Conservation (phyloP, 2,797 vertebrate genomes). For the Phrynocephalus forsythii region DNA sequence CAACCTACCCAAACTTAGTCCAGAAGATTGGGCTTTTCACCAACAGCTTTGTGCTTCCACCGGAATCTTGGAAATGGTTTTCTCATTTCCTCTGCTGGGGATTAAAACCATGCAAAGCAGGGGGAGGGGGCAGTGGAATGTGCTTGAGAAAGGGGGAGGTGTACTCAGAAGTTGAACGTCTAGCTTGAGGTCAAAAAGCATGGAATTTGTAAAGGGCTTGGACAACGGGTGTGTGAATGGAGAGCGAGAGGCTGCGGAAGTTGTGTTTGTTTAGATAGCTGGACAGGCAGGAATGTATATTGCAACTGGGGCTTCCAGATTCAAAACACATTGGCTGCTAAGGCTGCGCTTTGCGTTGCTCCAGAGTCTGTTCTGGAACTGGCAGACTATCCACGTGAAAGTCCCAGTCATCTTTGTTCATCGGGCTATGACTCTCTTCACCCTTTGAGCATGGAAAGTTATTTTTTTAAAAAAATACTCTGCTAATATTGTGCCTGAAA, state of each 20-base stretch:
- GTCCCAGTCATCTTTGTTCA: background rate
- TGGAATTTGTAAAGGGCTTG: accelerated
- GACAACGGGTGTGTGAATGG: background rate
- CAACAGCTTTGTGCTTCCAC: constrained; percentile 31
- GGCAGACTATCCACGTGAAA: background rate
- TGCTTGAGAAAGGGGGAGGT: constrained; percentile 22
- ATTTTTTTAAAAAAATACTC: background rate
- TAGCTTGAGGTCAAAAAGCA: constrained; percentile 4
- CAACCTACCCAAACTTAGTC: too few relatives aligned
- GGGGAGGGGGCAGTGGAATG: constrained; percentile 23
- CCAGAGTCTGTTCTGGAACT: background rate
- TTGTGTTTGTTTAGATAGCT: constrained; percentile 2
- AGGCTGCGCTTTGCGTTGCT: background rate
- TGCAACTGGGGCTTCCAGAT: background rate
- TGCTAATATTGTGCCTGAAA: background rate
- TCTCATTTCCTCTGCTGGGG: constrained; percentile 35
- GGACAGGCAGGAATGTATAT: constrained; percentile 7
- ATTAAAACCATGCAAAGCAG: background rate
- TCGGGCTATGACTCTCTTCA: background rate
- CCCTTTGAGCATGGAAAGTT: background rate
- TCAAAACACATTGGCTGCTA: background rate
- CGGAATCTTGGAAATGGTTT: constrained; percentile 20
- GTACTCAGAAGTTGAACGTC: constrained; percentile 28
- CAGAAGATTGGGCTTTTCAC: constrained; percentile 9
- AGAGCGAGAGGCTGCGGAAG: background rate